phyloP scores from a whole-genome alignment of 1,140 invertebrate genomes.

The Drosophila ananassae region DNA sequence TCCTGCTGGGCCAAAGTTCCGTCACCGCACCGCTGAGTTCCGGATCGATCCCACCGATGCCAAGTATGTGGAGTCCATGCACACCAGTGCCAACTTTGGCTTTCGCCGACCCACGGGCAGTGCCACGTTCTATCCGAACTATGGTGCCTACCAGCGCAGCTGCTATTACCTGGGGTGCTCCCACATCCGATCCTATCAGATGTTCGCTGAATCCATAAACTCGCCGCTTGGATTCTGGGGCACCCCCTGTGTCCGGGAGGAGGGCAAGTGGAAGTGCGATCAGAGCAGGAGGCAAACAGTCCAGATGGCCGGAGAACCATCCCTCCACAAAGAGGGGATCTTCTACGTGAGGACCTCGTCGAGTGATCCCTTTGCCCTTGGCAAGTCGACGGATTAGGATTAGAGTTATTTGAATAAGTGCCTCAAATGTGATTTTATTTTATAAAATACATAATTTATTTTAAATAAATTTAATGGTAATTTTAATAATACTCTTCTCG shows the following conservation, averaged over 20 bases:
- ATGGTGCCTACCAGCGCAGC: slow-evolving; percentile 84
- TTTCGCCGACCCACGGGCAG: slow-evolving; percentile 86
- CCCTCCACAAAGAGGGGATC: slow-evolving; percentile 79
- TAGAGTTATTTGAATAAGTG: slow-evolving; percentile 14
- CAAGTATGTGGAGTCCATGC: slow-evolving; percentile 89
- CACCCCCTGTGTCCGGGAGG: slow-evolving; percentile 57
- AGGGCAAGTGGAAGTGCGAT: slow-evolving; percentile 66
- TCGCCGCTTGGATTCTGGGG: slow-evolving; percentile 74
- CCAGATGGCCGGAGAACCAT: slow-evolving; percentile 85
- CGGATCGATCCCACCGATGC: slow-evolving; percentile 88
- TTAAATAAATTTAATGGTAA: too few species aligned
- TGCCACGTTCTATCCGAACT: slow-evolving; percentile 90
- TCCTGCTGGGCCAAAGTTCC: slow-evolving; percentile 89
- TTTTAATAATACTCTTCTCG: neutral
- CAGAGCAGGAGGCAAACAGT: slow-evolving; percentile 78
- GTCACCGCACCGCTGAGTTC: slow-evolving; percentile 84
- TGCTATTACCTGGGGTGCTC: slow-evolving; percentile 85
- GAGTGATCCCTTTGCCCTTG: slow-evolving; percentile 84
- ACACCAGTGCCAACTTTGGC: slow-evolving; percentile 87
- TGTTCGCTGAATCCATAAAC: slow-evolving; percentile 86
- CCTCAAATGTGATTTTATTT: neutral
- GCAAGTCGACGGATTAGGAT: slow-evolving; percentile 4
- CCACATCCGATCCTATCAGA: slow-evolving; percentile 85
- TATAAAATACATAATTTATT: neutral
- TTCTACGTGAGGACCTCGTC: slow-evolving; percentile 85